Conservation (phyloP, 2,888 invertebrate species). For the Agrilus cyanescens region DNA sequence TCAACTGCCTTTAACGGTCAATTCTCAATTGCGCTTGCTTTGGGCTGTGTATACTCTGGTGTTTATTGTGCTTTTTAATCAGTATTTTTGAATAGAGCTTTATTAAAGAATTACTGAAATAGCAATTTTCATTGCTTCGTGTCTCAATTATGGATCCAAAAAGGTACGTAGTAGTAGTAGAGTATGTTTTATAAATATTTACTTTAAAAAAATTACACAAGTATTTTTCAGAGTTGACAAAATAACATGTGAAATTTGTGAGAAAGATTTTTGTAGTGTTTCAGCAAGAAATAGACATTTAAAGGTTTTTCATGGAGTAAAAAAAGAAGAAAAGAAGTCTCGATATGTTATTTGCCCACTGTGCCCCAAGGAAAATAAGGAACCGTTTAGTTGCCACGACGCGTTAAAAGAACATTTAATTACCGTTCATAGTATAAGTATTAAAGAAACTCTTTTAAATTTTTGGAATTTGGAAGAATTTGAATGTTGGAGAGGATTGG, state of each 20-base stretch:
- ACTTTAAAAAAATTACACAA: too few relatives aligned
- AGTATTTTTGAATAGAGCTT: too few relatives aligned
- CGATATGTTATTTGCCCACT: constrained; percentile 2
- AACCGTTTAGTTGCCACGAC: constrained; percentile 1
- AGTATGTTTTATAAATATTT: too few relatives aligned
- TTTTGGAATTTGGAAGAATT: constrained; percentile 7
- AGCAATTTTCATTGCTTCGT: too few relatives aligned
- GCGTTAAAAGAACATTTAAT: constrained; percentile 5
- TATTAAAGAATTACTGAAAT: too few relatives aligned
- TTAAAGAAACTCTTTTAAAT: constrained; percentile 7
- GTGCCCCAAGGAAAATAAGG: constrained; percentile 3
- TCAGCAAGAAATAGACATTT: constrained; percentile 2
- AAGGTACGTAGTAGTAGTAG: too few relatives aligned
- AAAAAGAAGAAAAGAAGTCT: constrained; percentile 1
- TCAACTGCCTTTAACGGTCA: too few relatives aligned
- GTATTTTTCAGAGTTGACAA: too few relatives aligned
- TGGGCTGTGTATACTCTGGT: too few relatives aligned
- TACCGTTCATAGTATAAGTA: constrained; percentile 4
- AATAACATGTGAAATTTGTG: constrained; percentile 4
- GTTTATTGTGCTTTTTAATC: too few relatives aligned
- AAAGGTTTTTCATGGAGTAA: neutral
- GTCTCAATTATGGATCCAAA: too few relatives aligned
- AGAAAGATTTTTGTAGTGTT: constrained; percentile 4
- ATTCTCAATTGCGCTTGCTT: too few relatives aligned
- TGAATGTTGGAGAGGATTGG: constrained; percentile 5